Evolutionary conservation across 2,797 vertebrate species (phyloP).

Genomic region (Forpus xanthops): DNA sequence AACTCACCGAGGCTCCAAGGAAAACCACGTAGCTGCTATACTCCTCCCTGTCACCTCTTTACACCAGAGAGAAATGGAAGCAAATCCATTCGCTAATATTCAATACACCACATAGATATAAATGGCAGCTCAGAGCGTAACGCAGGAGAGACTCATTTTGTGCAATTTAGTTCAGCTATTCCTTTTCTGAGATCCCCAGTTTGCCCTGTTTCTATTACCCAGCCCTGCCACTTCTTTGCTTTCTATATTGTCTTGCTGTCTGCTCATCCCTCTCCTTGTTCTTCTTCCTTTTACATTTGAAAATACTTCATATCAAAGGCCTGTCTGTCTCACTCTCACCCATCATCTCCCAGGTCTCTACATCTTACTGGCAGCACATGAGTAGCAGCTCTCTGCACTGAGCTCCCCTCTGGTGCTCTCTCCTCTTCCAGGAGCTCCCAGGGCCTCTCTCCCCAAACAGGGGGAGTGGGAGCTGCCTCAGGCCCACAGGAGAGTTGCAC

Average conservation of each 20-base stretch:
- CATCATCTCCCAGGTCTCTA: not conserved
- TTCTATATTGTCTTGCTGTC: not conserved
- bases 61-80: not conserved
- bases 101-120: not conserved
- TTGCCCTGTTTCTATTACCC: constrained; percentile 1
- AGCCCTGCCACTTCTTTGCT: not conserved
- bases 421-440: not conserved
- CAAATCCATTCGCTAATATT: constrained; percentile 22
- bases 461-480: not conserved
- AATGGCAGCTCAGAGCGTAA: not conserved
- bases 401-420: not conserved
- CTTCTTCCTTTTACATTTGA: not conserved
- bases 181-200: not conserved
- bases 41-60: not conserved
- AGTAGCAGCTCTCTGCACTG: not conserved
- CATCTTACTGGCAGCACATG: fast-evolving
- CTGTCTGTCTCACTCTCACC: not conserved
- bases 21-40: not conserved
- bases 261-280: not conserved
- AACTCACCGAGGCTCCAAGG: constrained; percentile 23
- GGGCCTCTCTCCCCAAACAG: fast-evolving
- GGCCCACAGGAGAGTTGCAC: fast-evolving
- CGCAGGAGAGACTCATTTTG: constrained; percentile 23
- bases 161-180: constrained; percentile 36
- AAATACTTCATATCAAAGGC: not conserved